A percentile compares a stretch with the other conserved stretches of the same genome.
These are phyloP conservation scores for Mnemiopsis leidyi DNA, from an alignment of 37 sponge, comb jelly and placozoan genomes.

Conservation along the genomic window DNA sequence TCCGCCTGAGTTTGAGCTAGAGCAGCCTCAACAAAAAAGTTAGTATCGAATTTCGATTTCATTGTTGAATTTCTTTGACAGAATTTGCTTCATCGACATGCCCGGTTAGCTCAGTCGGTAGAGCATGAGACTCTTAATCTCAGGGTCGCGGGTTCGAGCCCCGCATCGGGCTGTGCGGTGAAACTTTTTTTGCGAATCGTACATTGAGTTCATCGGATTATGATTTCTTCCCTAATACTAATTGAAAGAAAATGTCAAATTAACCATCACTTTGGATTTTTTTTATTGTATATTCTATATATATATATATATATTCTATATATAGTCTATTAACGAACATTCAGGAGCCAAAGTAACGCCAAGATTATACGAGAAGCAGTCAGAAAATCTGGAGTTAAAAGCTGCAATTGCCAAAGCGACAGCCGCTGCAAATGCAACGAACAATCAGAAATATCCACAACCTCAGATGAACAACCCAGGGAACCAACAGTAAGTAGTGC, in stretches of 20 bases:
- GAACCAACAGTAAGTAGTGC: not conserved
- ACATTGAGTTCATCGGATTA: no score
- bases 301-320: no score
- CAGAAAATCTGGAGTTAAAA: constrained; percentile 29
- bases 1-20: not conserved
- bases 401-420: constrained; percentile 54
- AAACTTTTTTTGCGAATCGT: not conserved
- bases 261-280: no score
- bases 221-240: no score
- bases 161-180: constrained; percentile 85
- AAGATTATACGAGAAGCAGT: constrained; percentile 24
- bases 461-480: not conserved
- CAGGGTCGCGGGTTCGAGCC: constrained; percentile 99
- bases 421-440: constrained; percentile 57
- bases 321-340: no score
- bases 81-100: not conserved
- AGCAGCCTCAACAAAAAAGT: not conserved
- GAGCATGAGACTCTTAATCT: constrained; percentile 99
- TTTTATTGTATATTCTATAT: no score
- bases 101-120: constrained; percentile 99
- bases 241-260: no score
- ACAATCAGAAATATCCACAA: constrained; percentile 27
- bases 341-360: constrained; percentile 4
- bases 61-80: no score
- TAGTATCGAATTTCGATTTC: not conserved